These are phyloP conservation scores for Ranitomeya variabilis DNA, from an alignment of 2,113 vertebrate species.

Conservation along the genomic window DNA sequence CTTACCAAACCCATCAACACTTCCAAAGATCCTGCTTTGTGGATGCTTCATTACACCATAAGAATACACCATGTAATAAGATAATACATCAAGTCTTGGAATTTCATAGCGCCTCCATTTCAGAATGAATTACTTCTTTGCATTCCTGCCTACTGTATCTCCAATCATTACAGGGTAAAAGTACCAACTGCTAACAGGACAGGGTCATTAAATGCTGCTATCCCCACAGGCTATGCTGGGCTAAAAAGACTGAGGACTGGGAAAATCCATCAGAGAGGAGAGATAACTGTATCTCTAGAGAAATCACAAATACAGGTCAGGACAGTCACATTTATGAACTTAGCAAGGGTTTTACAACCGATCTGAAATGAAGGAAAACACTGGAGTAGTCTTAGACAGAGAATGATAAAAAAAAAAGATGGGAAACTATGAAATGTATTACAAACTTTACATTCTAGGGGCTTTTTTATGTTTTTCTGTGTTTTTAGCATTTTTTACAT, in stretches of 20 bases:
- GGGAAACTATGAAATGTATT: too few relatives aligned
- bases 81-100: background rate
- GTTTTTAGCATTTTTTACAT: too few relatives aligned
- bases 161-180: background rate
- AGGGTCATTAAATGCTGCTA: constrained; percentile 3
- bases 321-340: background rate
- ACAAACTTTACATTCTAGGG: too few relatives aligned
- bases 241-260: background rate
- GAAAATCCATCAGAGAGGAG: background rate
- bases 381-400: too few relatives aligned
- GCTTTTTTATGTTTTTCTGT: too few relatives aligned
- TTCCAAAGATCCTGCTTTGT: background rate
- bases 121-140: background rate
- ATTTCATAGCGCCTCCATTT: background rate
- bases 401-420: too few relatives aligned
- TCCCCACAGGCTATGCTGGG: background rate
- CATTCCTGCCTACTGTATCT: background rate
- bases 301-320: background rate
- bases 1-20: background rate
- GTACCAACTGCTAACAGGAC: background rate
- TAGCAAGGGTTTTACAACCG: background rate
- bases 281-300: background rate
- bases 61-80: background rate
- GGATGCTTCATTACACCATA: background rate
- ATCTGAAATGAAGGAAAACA: background rate